Conservation (phyloP, 2,113 vertebrate genomes). For the Lamprotornis superbus region DNA sequence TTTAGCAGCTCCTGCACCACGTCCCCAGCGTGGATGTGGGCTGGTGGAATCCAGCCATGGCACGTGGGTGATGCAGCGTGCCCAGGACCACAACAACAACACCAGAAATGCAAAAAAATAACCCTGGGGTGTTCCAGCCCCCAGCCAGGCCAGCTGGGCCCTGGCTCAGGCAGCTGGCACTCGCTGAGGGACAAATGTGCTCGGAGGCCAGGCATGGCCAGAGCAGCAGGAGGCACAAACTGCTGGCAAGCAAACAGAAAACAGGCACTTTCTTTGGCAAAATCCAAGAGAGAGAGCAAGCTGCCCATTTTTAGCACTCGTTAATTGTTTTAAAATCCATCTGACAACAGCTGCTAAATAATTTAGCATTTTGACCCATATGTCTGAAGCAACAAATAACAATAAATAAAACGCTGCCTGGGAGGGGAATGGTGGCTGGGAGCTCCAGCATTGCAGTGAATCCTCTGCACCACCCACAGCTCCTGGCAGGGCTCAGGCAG, state of each 20-base stretch:
- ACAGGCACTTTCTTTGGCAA: neutral
- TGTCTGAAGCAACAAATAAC: neutral
- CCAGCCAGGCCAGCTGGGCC: neutral
- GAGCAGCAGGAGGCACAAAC: neutral
- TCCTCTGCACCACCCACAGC: neutral
- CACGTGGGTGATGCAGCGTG: neutral
- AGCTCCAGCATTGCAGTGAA: neutral
- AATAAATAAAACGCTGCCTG: neutral
- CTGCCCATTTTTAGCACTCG: neutral
- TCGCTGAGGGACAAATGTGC: rapidly evolving
- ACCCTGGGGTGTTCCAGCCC: neutral
- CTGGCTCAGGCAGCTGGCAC: neutral
- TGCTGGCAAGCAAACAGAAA: neutral
- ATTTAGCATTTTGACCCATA: neutral
- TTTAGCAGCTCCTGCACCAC: neutral
- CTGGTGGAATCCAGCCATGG: rapidly evolving
- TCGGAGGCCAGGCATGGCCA: rapidly evolving
- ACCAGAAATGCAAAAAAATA: neutral
- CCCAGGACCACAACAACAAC: neutral
- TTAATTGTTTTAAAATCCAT: slow-evolving; percentile 42
- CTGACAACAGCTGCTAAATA: slow-evolving; percentile 20
- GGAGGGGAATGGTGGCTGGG: neutral
- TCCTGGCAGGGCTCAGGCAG: rapidly evolving
- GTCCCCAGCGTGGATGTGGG: rapidly evolving
- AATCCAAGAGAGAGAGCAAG: neutral